Percentiles rank a stretch among this genome's conserved stretches.
Evolutionary conservation across 1,140 invertebrate genomes (phyloP).

Genomic region (Philotrypesis tridentata): DNA sequence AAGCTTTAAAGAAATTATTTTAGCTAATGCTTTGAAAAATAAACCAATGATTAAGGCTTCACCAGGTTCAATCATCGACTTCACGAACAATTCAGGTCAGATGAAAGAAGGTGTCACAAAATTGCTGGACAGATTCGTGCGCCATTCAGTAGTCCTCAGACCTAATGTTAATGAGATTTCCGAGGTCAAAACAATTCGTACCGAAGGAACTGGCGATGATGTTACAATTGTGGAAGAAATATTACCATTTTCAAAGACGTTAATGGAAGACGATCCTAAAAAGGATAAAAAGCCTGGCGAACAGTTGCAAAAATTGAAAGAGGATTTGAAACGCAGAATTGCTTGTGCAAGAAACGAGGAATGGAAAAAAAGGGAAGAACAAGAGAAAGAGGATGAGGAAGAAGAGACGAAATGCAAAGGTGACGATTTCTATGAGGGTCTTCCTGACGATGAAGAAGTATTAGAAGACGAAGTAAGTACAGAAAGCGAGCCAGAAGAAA

Average conservation of each 20-base stretch:
- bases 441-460: constrained; percentile 55
- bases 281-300: constrained; percentile 75
- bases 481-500: constrained; percentile 63
- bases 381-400: constrained; percentile 65
- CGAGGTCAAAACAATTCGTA: constrained; percentile 68
- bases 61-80: constrained; percentile 77
- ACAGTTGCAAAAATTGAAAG: constrained; percentile 76
- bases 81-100: constrained; percentile 70
- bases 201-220: constrained; percentile 67
- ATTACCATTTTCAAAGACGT: constrained; percentile 63
- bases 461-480: constrained; percentile 60
- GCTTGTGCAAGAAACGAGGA: constrained; percentile 76
- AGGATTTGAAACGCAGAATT: constrained; percentile 79
- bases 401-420: constrained; percentile 52
- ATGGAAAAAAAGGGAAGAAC: constrained; percentile 77
- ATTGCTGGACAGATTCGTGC: constrained; percentile 77
- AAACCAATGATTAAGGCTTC: constrained; percentile 75
- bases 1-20: constrained; percentile 48
- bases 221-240: constrained; percentile 56
- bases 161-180: constrained; percentile 66
- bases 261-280: constrained; percentile 62
- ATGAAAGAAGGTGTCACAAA: constrained; percentile 72
- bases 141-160: constrained; percentile 75
- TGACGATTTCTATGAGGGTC: constrained; percentile 52
- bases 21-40: constrained; percentile 53